Conservation (phyloP, 1,140 invertebrate species). For the Centruroides sculpturatus region DNA sequence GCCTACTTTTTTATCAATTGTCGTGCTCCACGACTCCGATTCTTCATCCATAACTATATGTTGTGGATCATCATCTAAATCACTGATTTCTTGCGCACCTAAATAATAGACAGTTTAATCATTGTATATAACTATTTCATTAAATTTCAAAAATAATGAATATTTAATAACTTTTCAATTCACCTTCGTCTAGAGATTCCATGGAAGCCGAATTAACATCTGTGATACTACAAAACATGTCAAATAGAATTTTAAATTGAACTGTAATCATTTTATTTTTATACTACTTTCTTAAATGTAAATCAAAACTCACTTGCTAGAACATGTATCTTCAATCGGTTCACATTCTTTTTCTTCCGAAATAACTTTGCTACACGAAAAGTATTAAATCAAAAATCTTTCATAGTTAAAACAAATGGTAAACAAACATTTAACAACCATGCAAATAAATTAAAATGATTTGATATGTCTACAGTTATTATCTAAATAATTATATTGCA, state of each 20-base stretch:
- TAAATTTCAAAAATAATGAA: too few relatives aligned
- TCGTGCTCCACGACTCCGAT: conserved; percentile 78
- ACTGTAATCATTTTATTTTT: too few relatives aligned
- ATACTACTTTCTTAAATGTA: too few relatives aligned
- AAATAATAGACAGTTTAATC: not conserved
- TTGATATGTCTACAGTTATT: not conserved
- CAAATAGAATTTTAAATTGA: too few relatives aligned
- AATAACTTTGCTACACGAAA: conserved; percentile 18
- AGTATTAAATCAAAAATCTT: not conserved
- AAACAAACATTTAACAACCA: not conserved
- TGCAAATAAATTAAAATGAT: not conserved
- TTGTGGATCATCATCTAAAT: conserved; percentile 50
- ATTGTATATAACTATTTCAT: not conserved
- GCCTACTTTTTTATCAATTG: conserved; percentile 60
- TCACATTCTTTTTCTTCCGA: conserved; percentile 19
- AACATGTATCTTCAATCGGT: conserved; percentile 9
- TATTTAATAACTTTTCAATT: not conserved
- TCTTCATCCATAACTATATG: conserved; percentile 63
- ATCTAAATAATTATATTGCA: not conserved
- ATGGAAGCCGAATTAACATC: conserved; percentile 31
- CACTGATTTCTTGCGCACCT: conserved; percentile 19
- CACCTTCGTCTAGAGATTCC: conserved; percentile 32
- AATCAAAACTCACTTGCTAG: not conserved
- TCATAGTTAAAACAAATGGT: not conserved
- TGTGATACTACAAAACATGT: conserved; percentile 22